These are phyloP conservation scores for Aegypius monachus DNA, from an alignment of 2,113 vertebrate species.

Conservation along the genomic window DNA sequence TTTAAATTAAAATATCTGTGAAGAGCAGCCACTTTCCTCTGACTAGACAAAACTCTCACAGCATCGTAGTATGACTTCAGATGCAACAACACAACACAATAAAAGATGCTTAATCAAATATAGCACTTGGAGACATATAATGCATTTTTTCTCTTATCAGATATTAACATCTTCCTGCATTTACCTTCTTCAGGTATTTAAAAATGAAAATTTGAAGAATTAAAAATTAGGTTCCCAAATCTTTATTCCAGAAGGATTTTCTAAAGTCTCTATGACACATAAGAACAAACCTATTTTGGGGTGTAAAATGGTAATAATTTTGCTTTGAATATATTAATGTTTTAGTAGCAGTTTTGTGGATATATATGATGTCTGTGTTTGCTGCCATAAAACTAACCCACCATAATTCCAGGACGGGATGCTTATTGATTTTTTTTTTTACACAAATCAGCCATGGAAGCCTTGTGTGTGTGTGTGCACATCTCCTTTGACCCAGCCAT, in stretches of 20 bases:
- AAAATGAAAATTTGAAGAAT: neutral
- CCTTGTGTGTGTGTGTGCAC: no score
- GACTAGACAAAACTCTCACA: slow-evolving; percentile 17
- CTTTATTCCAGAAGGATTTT: neutral
- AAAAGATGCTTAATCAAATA: neutral
- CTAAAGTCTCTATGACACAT: neutral
- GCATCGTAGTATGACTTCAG: slow-evolving; percentile 7
- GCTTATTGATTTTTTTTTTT: neutral
- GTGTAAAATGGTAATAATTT: neutral
- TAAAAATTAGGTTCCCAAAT: neutral
- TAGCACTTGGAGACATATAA: neutral
- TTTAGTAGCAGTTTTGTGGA: neutral
- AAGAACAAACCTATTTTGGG: neutral
- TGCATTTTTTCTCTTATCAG: neutral
- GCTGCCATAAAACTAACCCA: neutral
- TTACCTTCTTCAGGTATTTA: neutral
- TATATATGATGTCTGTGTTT: neutral
- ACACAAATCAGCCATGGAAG: neutral
- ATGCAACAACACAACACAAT: neutral
- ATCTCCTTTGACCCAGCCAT: neutral
- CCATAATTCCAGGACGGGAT: neutral
- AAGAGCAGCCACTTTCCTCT: slow-evolving; percentile 6
- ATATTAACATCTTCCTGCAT: neutral
- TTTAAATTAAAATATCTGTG: slow-evolving; percentile 53
- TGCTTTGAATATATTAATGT: neutral